Base-by-base conservation (phyloP, 2,113 vertebrate genomes). In the Lates calcarifer region DNA sequence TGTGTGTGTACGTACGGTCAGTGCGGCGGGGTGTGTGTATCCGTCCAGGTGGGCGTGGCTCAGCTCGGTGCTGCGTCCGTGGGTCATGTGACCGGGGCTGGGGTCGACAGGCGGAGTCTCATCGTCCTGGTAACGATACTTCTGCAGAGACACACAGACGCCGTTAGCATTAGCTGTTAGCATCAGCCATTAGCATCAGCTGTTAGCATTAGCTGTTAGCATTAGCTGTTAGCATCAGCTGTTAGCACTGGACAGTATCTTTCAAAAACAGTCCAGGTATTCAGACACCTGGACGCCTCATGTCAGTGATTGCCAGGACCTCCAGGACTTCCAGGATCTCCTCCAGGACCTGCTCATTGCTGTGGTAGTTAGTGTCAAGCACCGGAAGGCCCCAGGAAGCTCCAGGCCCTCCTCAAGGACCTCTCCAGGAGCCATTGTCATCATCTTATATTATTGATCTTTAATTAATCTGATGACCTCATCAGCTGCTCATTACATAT, bases 91-190 rank as follows among this genome's bases (percentile, higher is more conserved):
- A 83, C 92, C 81, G 3, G 94, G 93, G 86, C 95, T 95, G 65
- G 91, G 92, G 26, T 95, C 93, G 29, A 89, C 33, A 57, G 95
- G 92, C 0, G 94, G 94, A 76, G 94, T 93, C 81, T 95, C 95
- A 83, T 96, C 95, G 74, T 95, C 95, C 77, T 95, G 95, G 90
- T 95, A 96, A 81, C 95, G 93, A 63, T 96, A 95, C 85, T 96
- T 95, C 95, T 96, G 86, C 68, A 86, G 28, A 41, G 74, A 57
- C 56, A 89, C 55, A 84, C 60, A 82, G 12, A 78, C 2, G 11
- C 8, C 12, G 37, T 56, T 47, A 39, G 74, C 58, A 63, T 35
- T 33, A 73, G 66, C 17, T 43, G 35, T 81, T 66, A 80, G 79
- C 35, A 12, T n/a, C n/a, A n/a, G n/a, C n/a, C n/a, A n/a, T n/a